Conservation (phyloP, 2,888 invertebrate species). For the Rhabditoides inermis region DNA sequence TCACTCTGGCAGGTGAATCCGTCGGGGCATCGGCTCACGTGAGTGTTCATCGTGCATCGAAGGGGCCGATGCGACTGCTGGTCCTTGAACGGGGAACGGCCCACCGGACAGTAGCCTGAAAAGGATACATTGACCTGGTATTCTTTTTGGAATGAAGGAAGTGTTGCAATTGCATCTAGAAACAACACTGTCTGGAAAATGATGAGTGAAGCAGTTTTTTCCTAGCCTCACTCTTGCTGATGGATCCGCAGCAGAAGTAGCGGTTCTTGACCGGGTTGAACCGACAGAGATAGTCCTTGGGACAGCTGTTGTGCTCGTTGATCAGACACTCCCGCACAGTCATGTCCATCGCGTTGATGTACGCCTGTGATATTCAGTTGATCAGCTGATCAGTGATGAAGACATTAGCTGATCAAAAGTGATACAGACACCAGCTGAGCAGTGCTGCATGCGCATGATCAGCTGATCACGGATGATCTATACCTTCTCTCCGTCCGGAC, state of each 20-base stretch:
- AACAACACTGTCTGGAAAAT: not conserved
- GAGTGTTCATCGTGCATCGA: constrained; percentile 37
- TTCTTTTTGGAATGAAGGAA: no score
- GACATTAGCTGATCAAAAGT: no score
- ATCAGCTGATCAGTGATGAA: no score
- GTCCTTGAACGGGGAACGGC: constrained; percentile 36
- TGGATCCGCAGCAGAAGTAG: constrained; percentile 39
- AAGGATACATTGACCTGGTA: no score
- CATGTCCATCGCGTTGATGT: constrained; percentile 40
- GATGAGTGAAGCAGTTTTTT: not conserved
- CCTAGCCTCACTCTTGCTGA: constrained; percentile 15
- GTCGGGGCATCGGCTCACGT: constrained; percentile 32
- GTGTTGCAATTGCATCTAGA: not conserved
- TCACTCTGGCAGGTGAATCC: constrained; percentile 33
- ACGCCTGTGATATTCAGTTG: no score
- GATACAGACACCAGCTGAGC: no score
- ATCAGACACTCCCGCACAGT: constrained; percentile 35
- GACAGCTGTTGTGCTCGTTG: constrained; percentile 38
- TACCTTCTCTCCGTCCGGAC: constrained; percentile 39
- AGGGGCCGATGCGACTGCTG: constrained; percentile 26
- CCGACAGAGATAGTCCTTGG: constrained; percentile 35
- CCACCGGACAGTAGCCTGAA: constrained; percentile 32
- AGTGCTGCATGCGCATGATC: no score
- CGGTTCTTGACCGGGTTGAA: constrained; percentile 33
- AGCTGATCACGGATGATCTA: no score